Conservation (phyloP, 2,113 vertebrate genomes). For the Scomber scombrus region DNA sequence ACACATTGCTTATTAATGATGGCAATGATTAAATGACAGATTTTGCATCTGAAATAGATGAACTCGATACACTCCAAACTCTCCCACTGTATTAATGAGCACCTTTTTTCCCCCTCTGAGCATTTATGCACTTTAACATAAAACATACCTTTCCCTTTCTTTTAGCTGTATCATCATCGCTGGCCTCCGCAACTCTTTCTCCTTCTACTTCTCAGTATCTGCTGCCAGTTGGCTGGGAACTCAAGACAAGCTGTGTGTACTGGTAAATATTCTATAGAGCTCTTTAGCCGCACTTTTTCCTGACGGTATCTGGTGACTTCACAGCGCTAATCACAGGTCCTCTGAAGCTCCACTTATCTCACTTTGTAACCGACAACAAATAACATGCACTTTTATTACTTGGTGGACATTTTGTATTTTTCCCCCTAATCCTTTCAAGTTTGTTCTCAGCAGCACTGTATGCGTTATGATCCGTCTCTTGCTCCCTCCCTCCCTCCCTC, state of each 20-base stretch:
- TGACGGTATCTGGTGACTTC: conserved; percentile 82
- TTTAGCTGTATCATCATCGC: conserved; percentile 25
- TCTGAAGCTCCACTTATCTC: conserved; percentile 89
- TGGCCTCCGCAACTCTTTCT: conserved; percentile 40
- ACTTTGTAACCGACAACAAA: conserved; percentile 88
- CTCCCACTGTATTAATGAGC: conserved; percentile 52
- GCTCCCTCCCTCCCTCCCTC: conserved; percentile 17
- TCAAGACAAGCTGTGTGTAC: conserved; percentile 46
- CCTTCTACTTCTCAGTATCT: conserved; percentile 35
- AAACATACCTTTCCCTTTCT: conserved; percentile 49
- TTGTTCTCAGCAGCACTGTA: conserved; percentile 60
- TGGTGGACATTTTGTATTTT: conserved; percentile 74
- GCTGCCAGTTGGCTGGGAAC: conserved; percentile 69
- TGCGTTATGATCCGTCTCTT: conserved; percentile 54
- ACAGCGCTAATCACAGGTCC: conserved; percentile 87
- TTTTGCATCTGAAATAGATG: conserved; percentile 25
- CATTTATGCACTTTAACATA: conserved; percentile 47
- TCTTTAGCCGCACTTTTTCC: conserved; percentile 68
- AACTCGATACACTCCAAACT: not conserved
- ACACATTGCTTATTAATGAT: conserved; percentile 8
- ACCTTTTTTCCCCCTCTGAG: conserved; percentile 42
- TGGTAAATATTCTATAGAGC: conserved; percentile 79
- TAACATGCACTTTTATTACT: conserved; percentile 84
- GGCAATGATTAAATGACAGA: conserved; percentile 2
- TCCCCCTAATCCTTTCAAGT: conserved; percentile 74